Conservation (phyloP, 2,888 invertebrate genomes). For the Mechanitis messenoides region DNA sequence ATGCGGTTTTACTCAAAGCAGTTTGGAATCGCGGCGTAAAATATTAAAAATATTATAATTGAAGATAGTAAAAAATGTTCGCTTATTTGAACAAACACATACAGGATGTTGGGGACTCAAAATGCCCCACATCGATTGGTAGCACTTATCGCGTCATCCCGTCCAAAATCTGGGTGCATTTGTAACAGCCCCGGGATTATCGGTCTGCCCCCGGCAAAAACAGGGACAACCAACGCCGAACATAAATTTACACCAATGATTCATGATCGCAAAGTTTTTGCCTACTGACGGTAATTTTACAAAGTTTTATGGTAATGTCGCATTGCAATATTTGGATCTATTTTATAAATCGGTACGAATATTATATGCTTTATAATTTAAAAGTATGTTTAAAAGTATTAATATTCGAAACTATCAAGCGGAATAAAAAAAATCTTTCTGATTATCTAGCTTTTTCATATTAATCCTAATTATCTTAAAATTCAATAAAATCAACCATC, state of each 20-base stretch:
- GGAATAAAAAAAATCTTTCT: too few species aligned
- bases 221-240: conserved; percentile 46
- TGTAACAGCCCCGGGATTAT: conserved; percentile 58
- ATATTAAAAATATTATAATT: too few species aligned
- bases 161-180: conserved; percentile 55
- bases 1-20: too few species aligned
- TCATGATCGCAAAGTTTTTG: conserved; percentile 72
- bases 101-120: background rate
- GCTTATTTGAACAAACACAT: too few species aligned
- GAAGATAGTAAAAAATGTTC: too few species aligned
- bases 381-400: too few species aligned
- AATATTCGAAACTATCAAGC: too few species aligned
- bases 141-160: conserved; percentile 38
- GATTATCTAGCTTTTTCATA: too few species aligned
- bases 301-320: conserved; percentile 39
- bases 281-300: conserved; percentile 57
- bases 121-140: background rate
- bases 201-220: conserved; percentile 62
- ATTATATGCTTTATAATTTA: too few species aligned
- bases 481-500: too few species aligned
- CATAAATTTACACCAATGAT: conserved; percentile 73
- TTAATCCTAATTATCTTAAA: too few species aligned
- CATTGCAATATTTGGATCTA: conserved; percentile 1
- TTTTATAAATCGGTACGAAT: background rate
- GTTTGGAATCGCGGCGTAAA: too few species aligned